A percentile compares a stretch with the other conserved stretches of the same genome.
Evolutionary conservation across 2,797 vertebrate genomes (phyloP).

Genomic region (Premnoplex brunnescens): DNA sequence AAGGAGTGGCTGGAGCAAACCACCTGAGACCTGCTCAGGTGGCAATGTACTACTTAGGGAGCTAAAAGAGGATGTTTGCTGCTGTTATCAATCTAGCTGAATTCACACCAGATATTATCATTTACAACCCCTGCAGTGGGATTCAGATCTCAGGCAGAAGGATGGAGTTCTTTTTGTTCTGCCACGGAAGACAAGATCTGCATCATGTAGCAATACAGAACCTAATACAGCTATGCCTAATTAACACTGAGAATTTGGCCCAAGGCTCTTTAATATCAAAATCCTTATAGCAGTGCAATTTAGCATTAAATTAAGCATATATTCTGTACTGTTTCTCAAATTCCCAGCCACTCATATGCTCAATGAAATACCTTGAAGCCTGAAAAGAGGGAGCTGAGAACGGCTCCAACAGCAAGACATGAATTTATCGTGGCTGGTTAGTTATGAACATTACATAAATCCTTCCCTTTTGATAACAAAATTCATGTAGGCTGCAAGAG

Average conservation of each 20-base stretch:
- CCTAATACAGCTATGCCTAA: neutral
- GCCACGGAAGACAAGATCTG: neutral
- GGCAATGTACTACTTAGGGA: neutral
- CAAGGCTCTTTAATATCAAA: neutral
- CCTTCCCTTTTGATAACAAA: constrained; percentile 24
- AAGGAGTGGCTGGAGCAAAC: neutral
- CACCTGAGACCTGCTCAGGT: constrained; percentile 16
- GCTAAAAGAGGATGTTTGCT: neutral
- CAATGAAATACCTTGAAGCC: neutral
- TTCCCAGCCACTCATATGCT: neutral
- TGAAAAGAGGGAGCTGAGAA: neutral
- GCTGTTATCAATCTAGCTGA: neutral
- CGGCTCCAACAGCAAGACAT: neutral
- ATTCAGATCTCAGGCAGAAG: neutral
- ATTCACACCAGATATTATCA: neutral
- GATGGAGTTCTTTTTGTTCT: neutral
- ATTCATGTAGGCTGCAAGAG: constrained; percentile 44
- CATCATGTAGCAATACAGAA: neutral
- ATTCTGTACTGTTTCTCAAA: neutral
- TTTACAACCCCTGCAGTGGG: neutral
- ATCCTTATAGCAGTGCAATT: neutral
- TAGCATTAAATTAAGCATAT: neutral
- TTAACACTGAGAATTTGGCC: neutral
- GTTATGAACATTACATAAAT: constrained; percentile 50
- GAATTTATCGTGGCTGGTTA: constrained; percentile 22